These are phyloP conservation scores for Cephonodes hylas DNA, from an alignment of 2,888 invertebrate species.

Conservation along the genomic window DNA sequence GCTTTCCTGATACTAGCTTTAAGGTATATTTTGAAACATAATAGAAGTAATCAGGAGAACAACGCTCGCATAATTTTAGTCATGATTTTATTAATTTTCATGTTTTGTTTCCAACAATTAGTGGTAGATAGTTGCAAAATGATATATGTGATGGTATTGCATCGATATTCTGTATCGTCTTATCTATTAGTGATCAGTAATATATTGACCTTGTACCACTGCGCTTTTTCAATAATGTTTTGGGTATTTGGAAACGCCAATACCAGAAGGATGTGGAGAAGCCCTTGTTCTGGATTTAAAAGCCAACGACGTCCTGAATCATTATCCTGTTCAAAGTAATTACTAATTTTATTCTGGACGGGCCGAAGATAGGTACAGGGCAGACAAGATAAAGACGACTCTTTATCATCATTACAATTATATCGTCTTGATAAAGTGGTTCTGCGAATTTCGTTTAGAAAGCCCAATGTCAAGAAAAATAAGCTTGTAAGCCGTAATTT, in stretches of 20 bases:
- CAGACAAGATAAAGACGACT: too few species aligned
- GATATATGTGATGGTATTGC: constrained; percentile 31
- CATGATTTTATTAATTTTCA: constrained; percentile 57
- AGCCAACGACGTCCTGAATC: not conserved
- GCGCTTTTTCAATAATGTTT: constrained; percentile 58
- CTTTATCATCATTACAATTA: too few species aligned
- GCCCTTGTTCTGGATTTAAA: not conserved
- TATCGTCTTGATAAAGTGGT: too few species aligned
- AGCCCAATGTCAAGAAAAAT: too few species aligned
- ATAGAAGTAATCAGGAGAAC: constrained; percentile 40
- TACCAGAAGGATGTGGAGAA: constrained; percentile 58
- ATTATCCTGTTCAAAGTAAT: not conserved
- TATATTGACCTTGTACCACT: constrained; percentile 56
- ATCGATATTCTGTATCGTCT: constrained; percentile 23
- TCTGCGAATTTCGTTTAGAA: too few species aligned
- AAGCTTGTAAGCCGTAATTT: too few species aligned
- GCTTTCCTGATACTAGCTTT: constrained; percentile 49
- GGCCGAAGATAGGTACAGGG: too few species aligned
- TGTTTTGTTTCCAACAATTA: constrained; percentile 63
- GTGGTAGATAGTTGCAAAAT: constrained; percentile 53
- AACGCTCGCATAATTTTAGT: constrained; percentile 51
- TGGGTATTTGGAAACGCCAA: constrained; percentile 68
- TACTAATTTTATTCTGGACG: not conserved
- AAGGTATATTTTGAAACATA: constrained; percentile 46
- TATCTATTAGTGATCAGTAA: constrained; percentile 31